Conservation (phyloP, 2,888 invertebrate genomes). For the Synergus gifuensis region DNA sequence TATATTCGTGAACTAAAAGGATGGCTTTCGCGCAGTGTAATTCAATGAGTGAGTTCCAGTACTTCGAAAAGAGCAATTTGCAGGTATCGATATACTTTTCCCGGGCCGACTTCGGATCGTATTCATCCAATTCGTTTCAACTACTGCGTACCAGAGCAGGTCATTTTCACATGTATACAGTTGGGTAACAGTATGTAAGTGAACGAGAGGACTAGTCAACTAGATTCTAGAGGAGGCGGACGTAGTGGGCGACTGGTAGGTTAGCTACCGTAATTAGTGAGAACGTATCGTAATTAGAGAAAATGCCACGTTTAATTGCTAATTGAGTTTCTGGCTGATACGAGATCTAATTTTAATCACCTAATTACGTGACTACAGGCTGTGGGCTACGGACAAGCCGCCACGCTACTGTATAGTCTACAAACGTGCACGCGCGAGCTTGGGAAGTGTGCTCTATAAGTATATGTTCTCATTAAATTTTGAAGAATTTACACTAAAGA, state of each 20-base stretch:
- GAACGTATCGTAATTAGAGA: conserved; percentile 81
- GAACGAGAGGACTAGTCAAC: conserved; percentile 44
- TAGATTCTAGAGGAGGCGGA: conserved; percentile 43
- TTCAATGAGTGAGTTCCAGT: conserved; percentile 43
- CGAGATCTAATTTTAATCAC: conserved; percentile 82
- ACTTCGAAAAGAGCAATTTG: conserved; percentile 65
- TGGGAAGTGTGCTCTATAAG: conserved; percentile 9
- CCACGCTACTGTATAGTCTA: conserved; percentile 66
- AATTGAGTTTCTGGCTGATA: conserved; percentile 81
- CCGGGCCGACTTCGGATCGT: conserved; percentile 42
- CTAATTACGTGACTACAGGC: conserved; percentile 80
- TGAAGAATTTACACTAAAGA: conserved; percentile 60
- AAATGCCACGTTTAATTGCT: conserved; percentile 82
- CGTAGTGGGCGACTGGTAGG: conserved; percentile 62
- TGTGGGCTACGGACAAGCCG: conserved; percentile 72
- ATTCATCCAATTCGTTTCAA: conserved; percentile 64
- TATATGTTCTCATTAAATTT: conserved; percentile 61
- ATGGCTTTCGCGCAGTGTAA: conserved; percentile 30
- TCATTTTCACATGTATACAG: conserved; percentile 53
- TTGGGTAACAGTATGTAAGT: conserved; percentile 58
- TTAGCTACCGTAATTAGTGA: conserved; percentile 78
- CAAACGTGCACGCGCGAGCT: conserved; percentile 63
- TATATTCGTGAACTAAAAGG: conserved; percentile 14
- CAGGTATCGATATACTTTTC: conserved; percentile 69
- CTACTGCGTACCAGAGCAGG: conserved; percentile 63